Conservation (phyloP, 35 echinoderm and acorn worm species). For the Heliocidaris tuberculata region DNA sequence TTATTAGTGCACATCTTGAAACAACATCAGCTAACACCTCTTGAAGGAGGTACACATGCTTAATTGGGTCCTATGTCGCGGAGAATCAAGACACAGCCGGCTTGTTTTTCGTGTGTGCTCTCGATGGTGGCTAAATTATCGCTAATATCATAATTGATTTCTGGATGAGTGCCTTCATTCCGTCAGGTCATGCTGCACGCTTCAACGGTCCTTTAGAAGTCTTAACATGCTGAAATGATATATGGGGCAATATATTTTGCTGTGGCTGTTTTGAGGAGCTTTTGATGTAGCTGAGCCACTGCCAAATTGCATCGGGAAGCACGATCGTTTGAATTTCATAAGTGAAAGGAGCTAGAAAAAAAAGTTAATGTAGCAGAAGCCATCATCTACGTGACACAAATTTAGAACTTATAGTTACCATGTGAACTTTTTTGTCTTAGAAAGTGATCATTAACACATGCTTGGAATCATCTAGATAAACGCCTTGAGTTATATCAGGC, state of each 20-base stretch:
- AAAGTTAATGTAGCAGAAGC: not conserved
- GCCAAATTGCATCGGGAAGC: not conserved
- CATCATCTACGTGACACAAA: not conserved
- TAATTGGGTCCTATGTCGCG: not conserved
- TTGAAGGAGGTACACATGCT: not conserved
- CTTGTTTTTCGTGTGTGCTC: not conserved
- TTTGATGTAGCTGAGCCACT: not conserved
- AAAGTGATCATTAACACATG: not conserved
- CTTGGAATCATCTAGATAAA: not conserved
- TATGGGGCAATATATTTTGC: not conserved
- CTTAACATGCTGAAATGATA: not conserved
- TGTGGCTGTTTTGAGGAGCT: not conserved
- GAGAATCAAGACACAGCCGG: not conserved
- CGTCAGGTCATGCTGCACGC: not conserved
- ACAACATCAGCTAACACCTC: not conserved
- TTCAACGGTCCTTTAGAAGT: not conserved
- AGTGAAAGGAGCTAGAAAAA: not conserved
- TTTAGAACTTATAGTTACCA: not conserved
- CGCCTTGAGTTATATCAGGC: not conserved
- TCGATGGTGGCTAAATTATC: not conserved
- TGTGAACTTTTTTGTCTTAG: not conserved
- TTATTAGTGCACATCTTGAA: not conserved
- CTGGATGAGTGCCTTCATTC: not conserved
- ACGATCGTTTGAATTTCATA: not conserved
- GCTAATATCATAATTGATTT: not conserved